A percentile compares a stretch with the other conserved stretches of the same genome.
These are phyloP conservation scores for Tuta absoluta DNA, from an alignment of 2,888 invertebrate genomes.

Conservation along the genomic window DNA sequence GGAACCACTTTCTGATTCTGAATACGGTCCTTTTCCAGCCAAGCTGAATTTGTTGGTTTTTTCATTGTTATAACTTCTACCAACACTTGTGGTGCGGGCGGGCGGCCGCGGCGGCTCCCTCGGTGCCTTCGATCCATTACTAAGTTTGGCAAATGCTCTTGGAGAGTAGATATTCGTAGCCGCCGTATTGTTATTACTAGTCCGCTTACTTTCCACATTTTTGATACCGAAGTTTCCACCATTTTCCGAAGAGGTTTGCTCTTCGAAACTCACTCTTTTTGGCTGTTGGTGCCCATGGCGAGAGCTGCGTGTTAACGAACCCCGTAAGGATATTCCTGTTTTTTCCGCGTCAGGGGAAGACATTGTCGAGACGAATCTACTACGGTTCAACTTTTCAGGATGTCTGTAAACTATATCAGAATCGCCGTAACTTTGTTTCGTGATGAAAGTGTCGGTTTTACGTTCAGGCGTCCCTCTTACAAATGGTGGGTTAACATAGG, in stretches of 20 bases:
- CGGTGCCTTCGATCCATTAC: conserved; percentile 36
- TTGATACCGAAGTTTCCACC: neutral
- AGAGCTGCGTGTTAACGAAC: conserved; percentile 46
- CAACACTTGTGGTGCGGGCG: conserved; percentile 64
- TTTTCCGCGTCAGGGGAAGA: conserved; percentile 40
- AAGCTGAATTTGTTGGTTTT: conserved; percentile 37
- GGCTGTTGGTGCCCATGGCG: conserved; percentile 41
- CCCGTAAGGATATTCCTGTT: conserved; percentile 45
- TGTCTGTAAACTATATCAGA: conserved; percentile 59
- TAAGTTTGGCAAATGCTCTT: conserved; percentile 37
- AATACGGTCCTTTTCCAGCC: conserved; percentile 53
- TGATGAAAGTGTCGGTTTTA: conserved; percentile 64
- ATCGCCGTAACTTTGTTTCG: conserved; percentile 44
- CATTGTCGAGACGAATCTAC: conserved; percentile 40
- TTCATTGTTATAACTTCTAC: conserved; percentile 41
- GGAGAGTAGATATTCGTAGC: conserved; percentile 31
- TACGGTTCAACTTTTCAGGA: conserved; percentile 52
- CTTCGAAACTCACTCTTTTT: conserved; percentile 65
- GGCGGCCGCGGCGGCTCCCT: conserved; percentile 63
- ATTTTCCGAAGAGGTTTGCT: conserved; percentile 33
- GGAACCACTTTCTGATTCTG: conserved; percentile 86
- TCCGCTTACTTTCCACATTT: conserved; percentile 34
- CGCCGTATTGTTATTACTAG: neutral
- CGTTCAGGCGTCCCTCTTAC: conserved; percentile 61
- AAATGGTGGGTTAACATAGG: conserved; percentile 53